Evolutionary conservation across 1,140 invertebrate species (phyloP).

Genomic region (Drosophila ambigua): DNA sequence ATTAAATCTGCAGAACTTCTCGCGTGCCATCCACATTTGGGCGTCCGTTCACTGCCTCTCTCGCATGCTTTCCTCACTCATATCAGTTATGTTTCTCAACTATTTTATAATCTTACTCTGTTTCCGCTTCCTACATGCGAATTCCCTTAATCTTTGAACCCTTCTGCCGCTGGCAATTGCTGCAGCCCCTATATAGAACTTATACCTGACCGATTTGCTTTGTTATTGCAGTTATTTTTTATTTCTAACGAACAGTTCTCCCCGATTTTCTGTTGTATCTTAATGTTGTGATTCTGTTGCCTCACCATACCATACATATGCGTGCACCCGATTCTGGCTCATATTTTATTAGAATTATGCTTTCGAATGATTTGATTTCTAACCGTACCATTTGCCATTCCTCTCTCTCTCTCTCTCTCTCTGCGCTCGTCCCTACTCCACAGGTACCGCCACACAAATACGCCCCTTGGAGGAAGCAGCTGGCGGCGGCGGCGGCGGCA

Average conservation of each 20-base stretch:
- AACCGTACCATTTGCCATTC: slow-evolving; percentile 50
- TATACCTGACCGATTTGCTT: slow-evolving; percentile 21
- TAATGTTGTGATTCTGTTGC: slow-evolving; percentile 57
- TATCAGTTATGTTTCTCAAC: background rate
- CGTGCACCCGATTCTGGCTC: slow-evolving; percentile 22
- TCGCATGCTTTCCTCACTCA: too few species aligned
- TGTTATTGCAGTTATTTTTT: slow-evolving; percentile 39
- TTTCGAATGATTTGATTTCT: slow-evolving; percentile 43
- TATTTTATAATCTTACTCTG: background rate
- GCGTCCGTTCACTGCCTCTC: too few species aligned
- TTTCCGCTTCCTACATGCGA: background rate
- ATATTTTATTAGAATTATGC: slow-evolving; percentile 30
- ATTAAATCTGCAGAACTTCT: too few species aligned
- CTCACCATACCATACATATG: slow-evolving; percentile 10
- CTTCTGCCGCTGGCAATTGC: background rate
- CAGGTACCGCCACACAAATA: slow-evolving; percentile 75
- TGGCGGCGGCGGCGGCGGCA: slow-evolving; percentile 9
- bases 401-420: slow-evolving; percentile 35
- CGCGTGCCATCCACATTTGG: too few species aligned
- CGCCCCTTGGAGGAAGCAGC: slow-evolving; percentile 65
- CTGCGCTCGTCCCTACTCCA: slow-evolving; percentile 44
- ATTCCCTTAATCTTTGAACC: background rate
- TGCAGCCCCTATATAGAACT: too few species aligned
- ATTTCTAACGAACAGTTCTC: slow-evolving; percentile 13
- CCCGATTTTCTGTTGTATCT: slow-evolving; percentile 43